Percentiles rank a stretch among this genome's conserved stretches.
These are phyloP conservation scores for Grus americana DNA, from an alignment of 2,113 vertebrate species.

Conservation along the genomic window DNA sequence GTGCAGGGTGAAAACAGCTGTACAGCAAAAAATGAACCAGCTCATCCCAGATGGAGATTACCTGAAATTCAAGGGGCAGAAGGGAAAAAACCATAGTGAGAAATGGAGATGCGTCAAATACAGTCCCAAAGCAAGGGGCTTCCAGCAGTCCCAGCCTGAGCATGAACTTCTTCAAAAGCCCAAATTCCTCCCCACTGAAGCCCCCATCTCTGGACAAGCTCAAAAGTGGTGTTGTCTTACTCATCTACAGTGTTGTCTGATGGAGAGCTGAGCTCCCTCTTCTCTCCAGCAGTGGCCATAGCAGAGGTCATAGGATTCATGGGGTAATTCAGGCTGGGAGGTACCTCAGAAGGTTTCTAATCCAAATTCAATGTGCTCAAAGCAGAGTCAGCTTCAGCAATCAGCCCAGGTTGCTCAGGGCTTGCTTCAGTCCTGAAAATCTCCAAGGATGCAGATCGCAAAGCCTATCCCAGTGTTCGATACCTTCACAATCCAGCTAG, in stretches of 20 bases:
- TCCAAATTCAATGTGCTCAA: background rate
- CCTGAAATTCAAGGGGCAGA: background rate
- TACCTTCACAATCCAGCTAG: background rate
- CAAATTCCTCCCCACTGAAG: background rate
- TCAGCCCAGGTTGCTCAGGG: background rate
- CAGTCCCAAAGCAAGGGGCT: background rate
- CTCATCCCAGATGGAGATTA: background rate
- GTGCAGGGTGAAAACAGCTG: background rate
- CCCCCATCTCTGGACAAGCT: background rate
- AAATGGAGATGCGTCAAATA: background rate
- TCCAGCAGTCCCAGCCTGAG: background rate
- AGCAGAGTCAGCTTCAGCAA: background rate
- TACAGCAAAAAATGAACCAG: background rate
- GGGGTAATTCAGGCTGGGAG: background rate
- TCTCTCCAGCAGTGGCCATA: background rate
- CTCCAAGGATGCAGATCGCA: background rate
- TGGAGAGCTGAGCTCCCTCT: background rate
- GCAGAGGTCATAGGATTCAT: background rate
- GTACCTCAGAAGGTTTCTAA: background rate
- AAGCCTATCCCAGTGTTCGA: background rate
- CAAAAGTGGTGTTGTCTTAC: background rate
- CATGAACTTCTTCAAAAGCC: background rate
- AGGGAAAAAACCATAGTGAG: background rate
- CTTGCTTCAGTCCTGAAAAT: background rate
- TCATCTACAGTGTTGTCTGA: background rate